Base-by-base conservation (phyloP, 2,888 invertebrate genomes). In the Eustalomyia histrio region DNA sequence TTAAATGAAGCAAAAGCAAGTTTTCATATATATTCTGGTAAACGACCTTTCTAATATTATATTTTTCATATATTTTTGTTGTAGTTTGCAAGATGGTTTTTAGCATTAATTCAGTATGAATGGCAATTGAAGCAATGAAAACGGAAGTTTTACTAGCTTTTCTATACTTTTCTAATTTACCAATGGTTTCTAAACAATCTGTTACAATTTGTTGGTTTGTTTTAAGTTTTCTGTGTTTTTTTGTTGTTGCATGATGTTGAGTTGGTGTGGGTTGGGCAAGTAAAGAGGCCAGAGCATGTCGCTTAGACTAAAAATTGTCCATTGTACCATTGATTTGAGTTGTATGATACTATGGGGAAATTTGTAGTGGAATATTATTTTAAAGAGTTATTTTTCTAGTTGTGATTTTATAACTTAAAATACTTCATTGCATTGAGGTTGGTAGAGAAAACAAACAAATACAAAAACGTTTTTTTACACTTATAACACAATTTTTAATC, bases 401-500 rank as follows among this genome's bases (percentile, higher is more conserved):
- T 53, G 18, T 39, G 39, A 12, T 39, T 39, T 47, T 47, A n/a
- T 1, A n/a, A 47, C 2, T 12, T 47, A 14, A 14, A 47, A n/a
- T 47, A 47, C 43, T 43, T 6, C n/a, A 4, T 47, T 1, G n/a
- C 4, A 12, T 39, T 47, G 43, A 5, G 43, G 14, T 14, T 47
- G 43, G 43, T 14, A 55, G n/a, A n/a, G n/a, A n/a, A n/a, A 57
- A 17, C 6, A n/a, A 4, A 43, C 24, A 39, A 17, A 14, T 2
- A 16, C 2, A 33, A 58, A 60, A 58, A n/a, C 6, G 2, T 47
- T 47, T 33, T 47, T 61, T 61, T 68, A 64, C 65, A 47, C 63
- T 67, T 71, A 21, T 58, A 61, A 47, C 53, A 82, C 85, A 86
- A 86, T 85, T 86, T 86, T 84, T 86, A 88, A 87, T 87, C 86